Percentiles rank a stretch among this genome's conserved stretches.
Conservation (phyloP, 2,113 vertebrate genomes). For the Chaenocephalus aceratus region DNA sequence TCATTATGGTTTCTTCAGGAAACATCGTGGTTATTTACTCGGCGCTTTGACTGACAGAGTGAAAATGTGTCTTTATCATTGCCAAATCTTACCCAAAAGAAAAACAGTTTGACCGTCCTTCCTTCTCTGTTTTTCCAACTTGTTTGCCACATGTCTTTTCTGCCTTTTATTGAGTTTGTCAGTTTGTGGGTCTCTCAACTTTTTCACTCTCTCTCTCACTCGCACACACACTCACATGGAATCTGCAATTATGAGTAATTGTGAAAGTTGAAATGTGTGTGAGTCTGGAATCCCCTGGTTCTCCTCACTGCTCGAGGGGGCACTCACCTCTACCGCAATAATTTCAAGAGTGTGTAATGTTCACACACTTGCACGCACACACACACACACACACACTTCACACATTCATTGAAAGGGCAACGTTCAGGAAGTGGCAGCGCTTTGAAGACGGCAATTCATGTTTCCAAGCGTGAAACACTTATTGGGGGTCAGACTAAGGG, state of each 20-base stretch:
- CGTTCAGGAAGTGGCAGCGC: slow-evolving; percentile 74
- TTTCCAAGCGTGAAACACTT: slow-evolving; percentile 81
- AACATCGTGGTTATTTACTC: slow-evolving; percentile 9
- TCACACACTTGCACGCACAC: slow-evolving; percentile 18
- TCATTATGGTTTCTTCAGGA: slow-evolving; percentile 17
- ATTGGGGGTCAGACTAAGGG: slow-evolving; percentile 77
- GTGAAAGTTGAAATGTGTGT: slow-evolving; percentile 83
- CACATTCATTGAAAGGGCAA: slow-evolving; percentile 70
- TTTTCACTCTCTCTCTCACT: slow-evolving; percentile 32
- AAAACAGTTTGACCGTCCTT: slow-evolving; percentile 72
- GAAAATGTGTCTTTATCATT: slow-evolving; percentile 74
- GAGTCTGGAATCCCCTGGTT: slow-evolving; percentile 71
- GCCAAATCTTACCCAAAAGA: slow-evolving; percentile 57
- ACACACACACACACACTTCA: slow-evolving; percentile 44
- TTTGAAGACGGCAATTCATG: slow-evolving; percentile 82
- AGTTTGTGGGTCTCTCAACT: slow-evolving; percentile 48
- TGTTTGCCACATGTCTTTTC: slow-evolving; percentile 43
- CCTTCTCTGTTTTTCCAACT: slow-evolving; percentile 22
- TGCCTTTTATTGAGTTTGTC: slow-evolving; percentile 57
- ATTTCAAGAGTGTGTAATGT: slow-evolving; percentile 57
- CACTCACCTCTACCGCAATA: slow-evolving; percentile 67
- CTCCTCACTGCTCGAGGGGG: slow-evolving; percentile 72
- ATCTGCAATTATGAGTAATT: slow-evolving; percentile 87
- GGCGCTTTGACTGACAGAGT: slow-evolving; percentile 84
- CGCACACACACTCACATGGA: slow-evolving; percentile 21